These are phyloP conservation scores for Ivindomyrus marchei DNA, from an alignment of 2,113 vertebrate genomes.

Conservation along the genomic window DNA sequence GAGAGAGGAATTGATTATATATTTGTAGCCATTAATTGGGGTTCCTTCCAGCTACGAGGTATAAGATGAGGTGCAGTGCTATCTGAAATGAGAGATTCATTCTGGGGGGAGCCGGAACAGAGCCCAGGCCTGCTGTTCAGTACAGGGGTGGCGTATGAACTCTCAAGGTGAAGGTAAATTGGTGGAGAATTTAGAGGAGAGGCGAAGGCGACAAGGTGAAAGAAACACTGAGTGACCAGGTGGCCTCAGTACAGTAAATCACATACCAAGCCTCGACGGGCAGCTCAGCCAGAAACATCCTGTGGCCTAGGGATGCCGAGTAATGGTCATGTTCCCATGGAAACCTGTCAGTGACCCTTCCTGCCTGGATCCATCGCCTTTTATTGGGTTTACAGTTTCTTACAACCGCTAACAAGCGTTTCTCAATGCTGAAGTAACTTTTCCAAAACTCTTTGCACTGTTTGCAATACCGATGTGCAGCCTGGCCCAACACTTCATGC, in stretches of 20 bases:
- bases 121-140: background rate
- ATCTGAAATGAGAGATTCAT: background rate
- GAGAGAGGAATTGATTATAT: background rate
- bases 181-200: background rate
- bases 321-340: background rate
- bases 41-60: background rate
- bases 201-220: background rate
- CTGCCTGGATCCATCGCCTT: background rate
- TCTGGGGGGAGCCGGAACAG: background rate
- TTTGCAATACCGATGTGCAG: background rate
- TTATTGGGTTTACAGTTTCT: background rate
- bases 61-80: background rate
- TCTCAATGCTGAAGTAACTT: background rate
- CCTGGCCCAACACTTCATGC: background rate
- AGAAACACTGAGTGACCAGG: background rate
- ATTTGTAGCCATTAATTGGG: background rate
- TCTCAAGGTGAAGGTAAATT: background rate
- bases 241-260: background rate
- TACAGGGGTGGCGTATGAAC: background rate
- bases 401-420: background rate
- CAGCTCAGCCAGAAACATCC: background rate
- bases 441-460: background rate
- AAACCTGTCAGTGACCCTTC: background rate
- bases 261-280: background rate
- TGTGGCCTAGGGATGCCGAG: background rate